These are phyloP conservation scores for Callipepla squamata DNA, from an alignment of 2,113 vertebrate species.

Conservation along the genomic window DNA sequence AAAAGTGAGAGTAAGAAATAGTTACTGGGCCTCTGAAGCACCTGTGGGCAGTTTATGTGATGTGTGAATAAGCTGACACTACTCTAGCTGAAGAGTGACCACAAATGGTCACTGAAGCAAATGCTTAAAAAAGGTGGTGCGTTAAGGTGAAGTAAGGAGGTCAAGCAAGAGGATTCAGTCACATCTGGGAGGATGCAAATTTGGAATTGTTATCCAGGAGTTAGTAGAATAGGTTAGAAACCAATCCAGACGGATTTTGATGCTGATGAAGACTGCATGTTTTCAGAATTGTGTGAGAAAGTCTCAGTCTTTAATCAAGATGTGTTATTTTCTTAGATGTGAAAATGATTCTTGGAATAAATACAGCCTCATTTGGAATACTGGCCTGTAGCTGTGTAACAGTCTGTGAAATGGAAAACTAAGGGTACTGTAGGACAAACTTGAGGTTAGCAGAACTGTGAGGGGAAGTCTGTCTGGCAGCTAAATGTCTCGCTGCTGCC, in stretches of 20 bases:
- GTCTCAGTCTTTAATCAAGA: not conserved
- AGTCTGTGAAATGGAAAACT: not conserved
- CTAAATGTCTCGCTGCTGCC: not conserved
- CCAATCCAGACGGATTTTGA: not conserved
- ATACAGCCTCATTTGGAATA: not conserved
- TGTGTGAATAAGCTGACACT: not conserved
- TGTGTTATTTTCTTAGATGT: not conserved
- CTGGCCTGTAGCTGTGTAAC: not conserved
- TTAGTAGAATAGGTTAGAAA: not conserved
- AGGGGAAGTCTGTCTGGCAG: slow-evolving; percentile 28
- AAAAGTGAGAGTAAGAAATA: not conserved
- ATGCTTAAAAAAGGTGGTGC: not conserved
- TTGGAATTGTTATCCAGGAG: not conserved
- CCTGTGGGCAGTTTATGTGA: not conserved
- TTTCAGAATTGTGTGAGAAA: not conserved
- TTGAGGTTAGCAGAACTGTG: not conserved
- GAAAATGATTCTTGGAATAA: slow-evolving; percentile 20
- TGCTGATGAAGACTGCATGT: not conserved
- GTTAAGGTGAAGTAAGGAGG: not conserved
- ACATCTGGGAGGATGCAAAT: not conserved
- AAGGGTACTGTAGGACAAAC: slow-evolving; percentile 30
- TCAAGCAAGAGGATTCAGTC: not conserved
- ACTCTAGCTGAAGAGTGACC: not conserved
- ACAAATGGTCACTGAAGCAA: not conserved
- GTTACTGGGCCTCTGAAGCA: not conserved